A percentile compares a stretch with the other conserved stretches of the same genome.
Conservation (phyloP, 2,888 invertebrate species). For the Tromatobia lineatoria region DNA sequence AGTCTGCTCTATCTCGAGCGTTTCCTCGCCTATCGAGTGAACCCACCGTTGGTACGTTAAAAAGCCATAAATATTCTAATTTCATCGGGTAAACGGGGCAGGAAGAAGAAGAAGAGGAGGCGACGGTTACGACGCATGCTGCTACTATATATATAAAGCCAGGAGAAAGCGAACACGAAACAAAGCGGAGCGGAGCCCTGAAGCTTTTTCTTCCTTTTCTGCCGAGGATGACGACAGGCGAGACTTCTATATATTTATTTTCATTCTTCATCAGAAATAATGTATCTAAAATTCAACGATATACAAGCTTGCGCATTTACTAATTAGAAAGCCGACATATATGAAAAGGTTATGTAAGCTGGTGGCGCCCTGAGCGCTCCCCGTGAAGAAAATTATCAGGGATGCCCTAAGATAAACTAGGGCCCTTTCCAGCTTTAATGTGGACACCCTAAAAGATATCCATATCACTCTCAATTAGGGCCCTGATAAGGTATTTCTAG, state of each 20-base stretch:
- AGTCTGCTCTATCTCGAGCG: constrained; percentile 43
- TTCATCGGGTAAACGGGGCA: constrained; percentile 62
- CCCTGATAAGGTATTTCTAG: too few species aligned
- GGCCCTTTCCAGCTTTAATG: too few species aligned
- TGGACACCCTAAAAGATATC: too few species aligned
- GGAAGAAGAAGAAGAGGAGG: constrained; percentile 50
- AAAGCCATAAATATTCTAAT: constrained; percentile 73
- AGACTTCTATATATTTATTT: not conserved
- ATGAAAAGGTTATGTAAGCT: constrained; percentile 62
- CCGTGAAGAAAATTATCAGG: too few species aligned
- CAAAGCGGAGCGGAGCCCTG: constrained; percentile 42
- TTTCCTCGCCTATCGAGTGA: constrained; percentile 17
- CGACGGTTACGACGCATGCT: constrained; percentile 41
- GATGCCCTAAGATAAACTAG: too few species aligned
- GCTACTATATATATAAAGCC: constrained; percentile 11
- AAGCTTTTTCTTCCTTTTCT: constrained; percentile 31
- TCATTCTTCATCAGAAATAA: constrained; percentile 21
- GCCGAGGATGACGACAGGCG: constrained; percentile 13
- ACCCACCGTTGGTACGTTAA: constrained; percentile 61
- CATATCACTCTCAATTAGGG: too few species aligned
- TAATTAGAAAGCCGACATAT: constrained; percentile 74
- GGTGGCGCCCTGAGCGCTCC: constrained; percentile 11
- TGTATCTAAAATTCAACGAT: not conserved
- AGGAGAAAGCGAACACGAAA: constrained; percentile 41
- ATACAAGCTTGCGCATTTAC: constrained; percentile 69